Evolutionary conservation across 2,888 invertebrate genomes (phyloP).

Genomic region (Tipula helvola): DNA sequence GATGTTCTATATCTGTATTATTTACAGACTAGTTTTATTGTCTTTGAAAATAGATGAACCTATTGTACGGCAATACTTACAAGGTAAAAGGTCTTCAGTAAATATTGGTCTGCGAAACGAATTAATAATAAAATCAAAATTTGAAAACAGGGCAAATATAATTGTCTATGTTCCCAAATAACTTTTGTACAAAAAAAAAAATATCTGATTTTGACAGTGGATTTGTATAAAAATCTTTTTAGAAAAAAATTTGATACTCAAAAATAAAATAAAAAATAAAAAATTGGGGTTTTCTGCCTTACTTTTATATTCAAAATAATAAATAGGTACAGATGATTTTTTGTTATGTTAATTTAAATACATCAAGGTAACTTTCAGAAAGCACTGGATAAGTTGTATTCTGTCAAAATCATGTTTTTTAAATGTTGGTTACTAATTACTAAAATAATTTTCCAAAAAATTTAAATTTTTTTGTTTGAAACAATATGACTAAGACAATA

Average conservation of each 20-base stretch:
- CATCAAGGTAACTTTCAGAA: neutral
- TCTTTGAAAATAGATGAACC: no score
- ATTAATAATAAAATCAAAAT: no score
- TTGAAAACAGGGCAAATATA: no score
- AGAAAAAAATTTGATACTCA: neutral
- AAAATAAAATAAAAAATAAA: neutral
- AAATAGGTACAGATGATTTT: neutral
- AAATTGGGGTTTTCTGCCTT: neutral
- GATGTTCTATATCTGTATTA: no score
- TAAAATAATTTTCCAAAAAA: neutral
- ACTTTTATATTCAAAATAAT: neutral
- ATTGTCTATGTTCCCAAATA: neutral
- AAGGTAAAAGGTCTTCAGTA: no score
- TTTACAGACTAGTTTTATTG: no score
- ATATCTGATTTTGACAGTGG: neutral
- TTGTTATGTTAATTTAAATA: neutral
- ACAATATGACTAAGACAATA: no score
- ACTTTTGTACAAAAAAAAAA: neutral
- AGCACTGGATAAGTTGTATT: neutral
- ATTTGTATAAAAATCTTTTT: neutral
- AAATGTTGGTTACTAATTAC: neutral
- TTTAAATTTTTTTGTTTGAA: no score
- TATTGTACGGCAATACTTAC: no score
- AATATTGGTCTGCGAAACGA: no score
- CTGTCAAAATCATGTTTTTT: neutral